Percentiles rank a stretch among this genome's conserved stretches.
These are phyloP conservation scores for Sminthurides aquaticus DNA, from an alignment of 2,888 invertebrate genomes.

Conservation along the genomic window DNA sequence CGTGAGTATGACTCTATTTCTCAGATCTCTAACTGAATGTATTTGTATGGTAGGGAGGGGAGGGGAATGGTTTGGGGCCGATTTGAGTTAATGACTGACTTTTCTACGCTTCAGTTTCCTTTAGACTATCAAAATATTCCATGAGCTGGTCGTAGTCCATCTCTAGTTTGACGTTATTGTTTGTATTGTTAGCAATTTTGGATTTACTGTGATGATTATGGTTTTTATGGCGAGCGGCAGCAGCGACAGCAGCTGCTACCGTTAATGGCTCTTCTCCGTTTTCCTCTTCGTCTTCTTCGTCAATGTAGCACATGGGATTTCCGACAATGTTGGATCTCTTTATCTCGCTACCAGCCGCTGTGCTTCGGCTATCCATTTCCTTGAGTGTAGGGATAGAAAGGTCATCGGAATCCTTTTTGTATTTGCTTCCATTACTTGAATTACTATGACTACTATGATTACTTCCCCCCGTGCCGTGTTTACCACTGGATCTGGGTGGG, in stretches of 20 bases:
- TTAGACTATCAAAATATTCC: slow-evolving; percentile 96
- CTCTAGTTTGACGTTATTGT: slow-evolving; percentile 67
- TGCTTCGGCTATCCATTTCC: background rate
- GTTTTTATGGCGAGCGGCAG: slow-evolving; percentile 38
- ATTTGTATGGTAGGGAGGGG: too few relatives aligned
- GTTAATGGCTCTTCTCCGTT: slow-evolving; percentile 47
- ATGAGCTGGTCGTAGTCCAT: slow-evolving; percentile 97
- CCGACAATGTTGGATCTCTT: slow-evolving; percentile 67
- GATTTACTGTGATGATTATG: slow-evolving; percentile 19
- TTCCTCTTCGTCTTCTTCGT: slow-evolving; percentile 45
- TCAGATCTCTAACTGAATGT: too few relatives aligned
- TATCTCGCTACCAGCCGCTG: background rate
- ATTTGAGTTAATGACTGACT: background rate
- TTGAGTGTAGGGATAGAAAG: slow-evolving; percentile 22
- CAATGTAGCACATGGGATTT: slow-evolving; percentile 73
- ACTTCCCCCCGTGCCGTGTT: slow-evolving; percentile 21
- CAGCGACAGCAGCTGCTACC: slow-evolving; percentile 39
- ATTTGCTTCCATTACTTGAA: slow-evolving; percentile 28
- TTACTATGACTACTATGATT: slow-evolving; percentile 31
- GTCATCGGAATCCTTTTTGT: slow-evolving; percentile 31
- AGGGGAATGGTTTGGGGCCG: background rate
- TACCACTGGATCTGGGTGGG: slow-evolving; percentile 49
- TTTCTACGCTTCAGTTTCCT: slow-evolving; percentile 62
- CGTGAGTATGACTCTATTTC: too few relatives aligned
- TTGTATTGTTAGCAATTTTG: slow-evolving; percentile 3